A percentile compares a stretch with the other conserved stretches of the same genome.
Evolutionary conservation across 2,888 invertebrate species (phyloP).

Genomic region (Rugalucina vietnamica): DNA sequence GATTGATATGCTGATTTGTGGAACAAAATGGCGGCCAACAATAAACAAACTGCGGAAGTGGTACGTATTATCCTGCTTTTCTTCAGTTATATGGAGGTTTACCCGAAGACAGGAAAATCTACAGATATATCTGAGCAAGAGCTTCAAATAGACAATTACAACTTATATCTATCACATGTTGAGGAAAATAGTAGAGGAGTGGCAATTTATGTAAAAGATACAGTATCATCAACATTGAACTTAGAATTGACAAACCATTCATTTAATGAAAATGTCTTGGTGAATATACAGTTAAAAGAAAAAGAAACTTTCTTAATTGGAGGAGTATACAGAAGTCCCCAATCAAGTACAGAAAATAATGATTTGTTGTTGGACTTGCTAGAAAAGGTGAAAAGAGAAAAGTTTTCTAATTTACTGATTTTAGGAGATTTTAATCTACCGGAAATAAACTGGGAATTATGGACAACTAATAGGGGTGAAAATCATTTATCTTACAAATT

Average conservation of each 20-base stretch:
- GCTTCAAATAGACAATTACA: neutral
- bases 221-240: neutral
- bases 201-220: neutral
- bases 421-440: neutral
- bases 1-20: too few species aligned
- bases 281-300: neutral
- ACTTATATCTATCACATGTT: neutral
- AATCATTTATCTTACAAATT: neutral
- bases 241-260: neutral
- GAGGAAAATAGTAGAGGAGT: neutral
- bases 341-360: neutral
- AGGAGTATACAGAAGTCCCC: neutral
- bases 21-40: too few species aligned
- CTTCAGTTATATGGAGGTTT: too few species aligned
- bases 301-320: neutral
- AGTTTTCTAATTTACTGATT: neutral
- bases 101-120: neutral
- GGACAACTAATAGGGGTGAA: neutral
- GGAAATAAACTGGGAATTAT: neutral
- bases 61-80: too few species aligned
- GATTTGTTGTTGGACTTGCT: neutral
- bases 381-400: neutral
- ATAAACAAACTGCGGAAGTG: too few species aligned
- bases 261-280: neutral
- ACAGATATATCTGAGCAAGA: neutral